Evolutionary conservation across 2,113 vertebrate genomes (phyloP).

Genomic region (Equus przewalskii): DNA sequence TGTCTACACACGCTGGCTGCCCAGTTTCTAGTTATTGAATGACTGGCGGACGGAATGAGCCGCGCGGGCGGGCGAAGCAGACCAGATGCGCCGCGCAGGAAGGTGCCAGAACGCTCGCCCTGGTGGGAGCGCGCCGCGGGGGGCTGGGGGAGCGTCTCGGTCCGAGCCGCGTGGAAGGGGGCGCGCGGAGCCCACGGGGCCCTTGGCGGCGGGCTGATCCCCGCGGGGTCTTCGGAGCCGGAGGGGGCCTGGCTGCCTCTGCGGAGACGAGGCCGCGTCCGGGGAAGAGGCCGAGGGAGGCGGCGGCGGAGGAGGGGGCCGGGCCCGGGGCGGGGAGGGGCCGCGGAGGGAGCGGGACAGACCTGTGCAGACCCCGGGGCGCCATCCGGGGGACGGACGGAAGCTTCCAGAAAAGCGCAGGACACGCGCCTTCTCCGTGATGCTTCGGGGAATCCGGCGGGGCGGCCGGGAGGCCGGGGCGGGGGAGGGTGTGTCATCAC

Average conservation of each 20-base stretch:
- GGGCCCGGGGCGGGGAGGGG: neutral
- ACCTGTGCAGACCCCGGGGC: neutral
- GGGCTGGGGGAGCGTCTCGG: too few relatives aligned
- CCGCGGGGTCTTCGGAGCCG: too few relatives aligned
- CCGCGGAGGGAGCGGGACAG: neutral
- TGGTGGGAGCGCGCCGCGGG: neutral
- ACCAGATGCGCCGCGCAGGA: neutral
- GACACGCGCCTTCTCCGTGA: neutral
- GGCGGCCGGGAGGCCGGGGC: neutral
- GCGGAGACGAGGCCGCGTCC: too few relatives aligned
- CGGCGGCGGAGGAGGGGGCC: neutral
- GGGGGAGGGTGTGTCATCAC: neutral
- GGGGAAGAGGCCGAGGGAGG: neutral
- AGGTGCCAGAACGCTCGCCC: neutral
- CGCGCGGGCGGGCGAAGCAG: neutral
- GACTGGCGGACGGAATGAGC: neutral
- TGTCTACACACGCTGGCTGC: accelerated
- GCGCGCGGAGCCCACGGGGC: neutral
- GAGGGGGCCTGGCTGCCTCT: too few relatives aligned
- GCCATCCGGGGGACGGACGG: too few relatives aligned
- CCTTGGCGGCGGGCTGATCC: neutral
- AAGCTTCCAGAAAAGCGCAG: too few relatives aligned
- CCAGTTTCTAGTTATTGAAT: neutral
- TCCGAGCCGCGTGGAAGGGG: neutral
- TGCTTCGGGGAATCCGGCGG: neutral